Conservation (phyloP, 2,888 invertebrate genomes). For the Hydrotaea cyrtoneurina region DNA sequence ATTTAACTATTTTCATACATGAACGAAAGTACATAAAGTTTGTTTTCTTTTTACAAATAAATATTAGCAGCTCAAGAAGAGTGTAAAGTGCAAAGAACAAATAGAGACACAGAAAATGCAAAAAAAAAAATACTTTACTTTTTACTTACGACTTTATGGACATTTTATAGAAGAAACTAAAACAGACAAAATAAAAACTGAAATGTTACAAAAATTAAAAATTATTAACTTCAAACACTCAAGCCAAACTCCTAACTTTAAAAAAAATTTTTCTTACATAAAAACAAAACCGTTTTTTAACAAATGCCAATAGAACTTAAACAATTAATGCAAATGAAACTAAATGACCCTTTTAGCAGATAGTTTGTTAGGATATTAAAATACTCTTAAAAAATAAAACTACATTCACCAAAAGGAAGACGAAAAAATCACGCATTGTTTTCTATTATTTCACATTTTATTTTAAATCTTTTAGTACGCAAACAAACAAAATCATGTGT, state of each 20-base stretch:
- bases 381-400: not conserved
- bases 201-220: not conserved
- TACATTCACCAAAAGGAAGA: not conserved
- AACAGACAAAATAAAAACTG: not conserved
- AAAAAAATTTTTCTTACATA: not conserved
- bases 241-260: constrained; percentile 2
- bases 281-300: not conserved
- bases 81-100: not conserved
- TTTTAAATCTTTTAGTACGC: not conserved
- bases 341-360: not conserved
- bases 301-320: not conserved
- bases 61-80: not conserved
- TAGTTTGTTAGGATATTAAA: not conserved
- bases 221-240: not conserved
- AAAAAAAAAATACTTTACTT: not conserved
- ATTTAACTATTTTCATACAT: constrained; percentile 51
- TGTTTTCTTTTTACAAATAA: constrained; percentile 39
- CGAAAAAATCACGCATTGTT: not conserved
- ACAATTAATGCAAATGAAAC: not conserved
- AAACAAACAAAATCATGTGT: not conserved
- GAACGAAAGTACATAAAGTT: constrained; percentile 37
- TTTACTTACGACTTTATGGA: not conserved
- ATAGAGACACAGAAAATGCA: not conserved
- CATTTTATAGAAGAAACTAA: not conserved
- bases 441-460: not conserved